Conservation (phyloP, 2,797 vertebrate genomes). For the Enteromius fasciolatus region DNA sequence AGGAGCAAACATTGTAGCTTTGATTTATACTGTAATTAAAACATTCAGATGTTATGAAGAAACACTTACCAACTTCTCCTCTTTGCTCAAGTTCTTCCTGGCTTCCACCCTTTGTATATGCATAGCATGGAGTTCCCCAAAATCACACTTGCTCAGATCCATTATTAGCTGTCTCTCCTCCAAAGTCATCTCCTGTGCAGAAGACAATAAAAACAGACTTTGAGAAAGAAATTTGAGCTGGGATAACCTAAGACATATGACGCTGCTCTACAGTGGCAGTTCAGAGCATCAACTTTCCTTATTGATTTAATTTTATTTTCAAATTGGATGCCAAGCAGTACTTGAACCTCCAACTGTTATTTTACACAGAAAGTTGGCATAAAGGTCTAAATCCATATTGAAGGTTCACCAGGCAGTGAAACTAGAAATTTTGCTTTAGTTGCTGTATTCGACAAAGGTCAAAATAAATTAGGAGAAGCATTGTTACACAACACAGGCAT, state of each 20-base stretch:
- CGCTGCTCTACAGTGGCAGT: not conserved
- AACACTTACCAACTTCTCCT: constrained; percentile 77
- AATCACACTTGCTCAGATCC: constrained; percentile 79
- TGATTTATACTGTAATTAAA: not conserved
- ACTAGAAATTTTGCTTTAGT: not conserved
- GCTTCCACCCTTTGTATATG: constrained; percentile 78
- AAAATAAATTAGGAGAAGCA: not conserved
- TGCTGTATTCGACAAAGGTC: not conserved
- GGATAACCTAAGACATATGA: not conserved
- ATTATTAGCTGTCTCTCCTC: constrained; percentile 74
- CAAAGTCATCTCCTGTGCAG: constrained; percentile 76
- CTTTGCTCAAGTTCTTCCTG: constrained; percentile 75
- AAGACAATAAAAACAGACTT: not conserved
- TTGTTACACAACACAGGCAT: not conserved
- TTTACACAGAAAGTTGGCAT: not conserved
- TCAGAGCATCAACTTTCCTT: not conserved
- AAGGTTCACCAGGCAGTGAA: not conserved
- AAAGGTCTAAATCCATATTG: not conserved
- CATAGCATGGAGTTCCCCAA: constrained; percentile 76
- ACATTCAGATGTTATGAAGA: not conserved
- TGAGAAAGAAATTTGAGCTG: not conserved
- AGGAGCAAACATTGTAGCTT: not conserved
- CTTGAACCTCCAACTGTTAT: not conserved
- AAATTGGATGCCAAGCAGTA: not conserved
- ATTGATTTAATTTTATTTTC: not conserved